Conservation (phyloP, 2,888 invertebrate genomes). For the Cataglyphis altisquamis region DNA sequence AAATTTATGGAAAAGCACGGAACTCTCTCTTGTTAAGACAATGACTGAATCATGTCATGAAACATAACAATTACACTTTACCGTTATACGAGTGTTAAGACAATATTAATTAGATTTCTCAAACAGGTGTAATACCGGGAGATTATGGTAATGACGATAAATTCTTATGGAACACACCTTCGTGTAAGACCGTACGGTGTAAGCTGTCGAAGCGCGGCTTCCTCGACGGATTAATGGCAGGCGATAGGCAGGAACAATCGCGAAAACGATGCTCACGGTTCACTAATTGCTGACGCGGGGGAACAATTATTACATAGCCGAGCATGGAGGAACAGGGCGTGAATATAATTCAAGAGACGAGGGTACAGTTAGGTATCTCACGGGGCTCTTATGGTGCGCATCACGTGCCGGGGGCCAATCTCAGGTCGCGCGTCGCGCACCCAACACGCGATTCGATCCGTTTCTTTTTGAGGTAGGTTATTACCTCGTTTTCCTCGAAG, state of each 20-base stretch:
- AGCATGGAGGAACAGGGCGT: neutral
- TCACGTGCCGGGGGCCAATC: slow-evolving; percentile 40
- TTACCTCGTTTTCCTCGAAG: slow-evolving; percentile 32
- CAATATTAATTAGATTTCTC: slow-evolving; percentile 34
- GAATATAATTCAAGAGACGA: slow-evolving; percentile 28
- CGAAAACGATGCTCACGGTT: slow-evolving; percentile 21
- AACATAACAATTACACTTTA: neutral
- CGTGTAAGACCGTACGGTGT: slow-evolving; percentile 2
- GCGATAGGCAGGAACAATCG: slow-evolving; percentile 23
- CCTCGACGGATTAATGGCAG: neutral
- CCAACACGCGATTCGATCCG: slow-evolving; percentile 48
- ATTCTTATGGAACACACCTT: neutral
- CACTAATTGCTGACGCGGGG: slow-evolving; percentile 29
- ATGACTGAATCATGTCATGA: neutral
- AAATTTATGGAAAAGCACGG: neutral
- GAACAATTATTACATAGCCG: slow-evolving; percentile 31
- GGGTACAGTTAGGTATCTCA: slow-evolving; percentile 46
- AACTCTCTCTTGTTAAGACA: neutral
- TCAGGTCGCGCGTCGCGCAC: slow-evolving; percentile 30
- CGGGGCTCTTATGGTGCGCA: neutral
- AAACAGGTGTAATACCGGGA: neutral
- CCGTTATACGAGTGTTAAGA: neutral
- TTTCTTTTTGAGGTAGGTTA: slow-evolving; percentile 43
- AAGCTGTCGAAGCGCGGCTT: slow-evolving; percentile 17
- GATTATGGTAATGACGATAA: slow-evolving; percentile 11